A percentile compares a stretch with the other conserved stretches of the same genome.
Evolutionary conservation across 2,888 invertebrate genomes (phyloP).

Genomic region (Linnaemya tessellans): DNA sequence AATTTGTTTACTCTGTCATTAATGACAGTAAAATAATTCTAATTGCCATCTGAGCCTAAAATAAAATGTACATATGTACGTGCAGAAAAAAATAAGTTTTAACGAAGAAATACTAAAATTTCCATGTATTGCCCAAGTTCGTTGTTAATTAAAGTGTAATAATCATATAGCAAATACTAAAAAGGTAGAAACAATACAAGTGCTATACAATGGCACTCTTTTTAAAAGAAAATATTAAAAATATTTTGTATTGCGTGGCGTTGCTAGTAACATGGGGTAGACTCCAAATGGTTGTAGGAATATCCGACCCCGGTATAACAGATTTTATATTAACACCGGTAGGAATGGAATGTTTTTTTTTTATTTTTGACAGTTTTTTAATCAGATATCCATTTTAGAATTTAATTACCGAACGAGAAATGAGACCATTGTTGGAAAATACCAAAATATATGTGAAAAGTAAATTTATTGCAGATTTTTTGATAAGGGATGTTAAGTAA

Average conservation of each 20-base stretch:
- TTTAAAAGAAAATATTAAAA: slow-evolving; percentile 42
- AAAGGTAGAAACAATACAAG: neutral
- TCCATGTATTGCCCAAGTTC: slow-evolving; percentile 32
- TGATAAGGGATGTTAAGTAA: slow-evolving; percentile 56
- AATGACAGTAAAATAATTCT: slow-evolving; percentile 60
- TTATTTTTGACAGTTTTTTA: neutral
- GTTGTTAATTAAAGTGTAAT: slow-evolving; percentile 24
- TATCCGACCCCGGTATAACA: slow-evolving; percentile 82
- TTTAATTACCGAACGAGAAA: slow-evolving; percentile 76
- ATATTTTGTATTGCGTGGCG: slow-evolving; percentile 63
- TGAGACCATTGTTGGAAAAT: slow-evolving; percentile 87
- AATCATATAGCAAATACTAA: neutral
- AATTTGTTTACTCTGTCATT: slow-evolving; percentile 32
- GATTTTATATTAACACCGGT: slow-evolving; percentile 86
- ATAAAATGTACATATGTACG: slow-evolving; percentile 63
- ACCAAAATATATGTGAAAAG: slow-evolving; percentile 88
- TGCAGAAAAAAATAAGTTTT: slow-evolving; percentile 47
- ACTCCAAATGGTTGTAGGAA: slow-evolving; percentile 43
- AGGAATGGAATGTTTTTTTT: slow-evolving; percentile 67
- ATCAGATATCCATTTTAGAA: slow-evolving; percentile 71
- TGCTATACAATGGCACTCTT: slow-evolving; percentile 39
- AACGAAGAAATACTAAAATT: slow-evolving; percentile 5
- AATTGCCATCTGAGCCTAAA: slow-evolving; percentile 15
- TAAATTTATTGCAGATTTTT: slow-evolving; percentile 82
- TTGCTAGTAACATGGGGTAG: slow-evolving; percentile 48